Percentiles rank a stretch among this genome's conserved stretches.
Evolutionary conservation across 2,113 vertebrate genomes (phyloP).

Genomic region (Amazona guildingii): DNA sequence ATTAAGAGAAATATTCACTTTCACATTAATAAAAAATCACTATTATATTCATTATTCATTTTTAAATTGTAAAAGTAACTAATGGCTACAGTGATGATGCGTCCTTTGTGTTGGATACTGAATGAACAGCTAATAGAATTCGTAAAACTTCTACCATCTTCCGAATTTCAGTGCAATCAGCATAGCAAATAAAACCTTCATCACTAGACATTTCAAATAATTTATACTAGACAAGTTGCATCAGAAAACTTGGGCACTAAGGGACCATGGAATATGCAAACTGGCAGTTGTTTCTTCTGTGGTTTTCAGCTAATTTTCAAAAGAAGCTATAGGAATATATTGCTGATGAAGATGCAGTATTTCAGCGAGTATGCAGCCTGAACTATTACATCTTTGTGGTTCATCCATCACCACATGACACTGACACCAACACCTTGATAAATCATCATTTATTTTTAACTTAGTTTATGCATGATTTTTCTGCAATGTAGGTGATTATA

Average conservation of each 20-base stretch:
- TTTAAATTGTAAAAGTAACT: background rate
- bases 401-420: slow-evolving; percentile 51
- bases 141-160: background rate
- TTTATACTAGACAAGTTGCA: background rate
- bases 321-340: background rate
- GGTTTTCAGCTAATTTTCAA: background rate
- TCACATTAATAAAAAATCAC: background rate
- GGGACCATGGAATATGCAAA: background rate
- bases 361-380: background rate
- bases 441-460: slow-evolving; percentile 59
- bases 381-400: background rate
- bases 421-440: slow-evolving; percentile 55
- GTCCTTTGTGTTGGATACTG: background rate
- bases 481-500: background rate
- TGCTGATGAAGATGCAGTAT: slow-evolving; percentile 17
- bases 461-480: slow-evolving; percentile 36
- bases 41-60: background rate
- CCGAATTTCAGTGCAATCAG: background rate
- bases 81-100: background rate
- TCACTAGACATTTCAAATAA: background rate
- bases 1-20: background rate
- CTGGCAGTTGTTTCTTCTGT: background rate
- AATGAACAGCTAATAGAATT: background rate
- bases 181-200: background rate
- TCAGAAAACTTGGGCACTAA: background rate